These are phyloP conservation scores for Lepilemur septentrionalis DNA, from an alignment of 2,797 vertebrate genomes.

Conservation along the genomic window DNA sequence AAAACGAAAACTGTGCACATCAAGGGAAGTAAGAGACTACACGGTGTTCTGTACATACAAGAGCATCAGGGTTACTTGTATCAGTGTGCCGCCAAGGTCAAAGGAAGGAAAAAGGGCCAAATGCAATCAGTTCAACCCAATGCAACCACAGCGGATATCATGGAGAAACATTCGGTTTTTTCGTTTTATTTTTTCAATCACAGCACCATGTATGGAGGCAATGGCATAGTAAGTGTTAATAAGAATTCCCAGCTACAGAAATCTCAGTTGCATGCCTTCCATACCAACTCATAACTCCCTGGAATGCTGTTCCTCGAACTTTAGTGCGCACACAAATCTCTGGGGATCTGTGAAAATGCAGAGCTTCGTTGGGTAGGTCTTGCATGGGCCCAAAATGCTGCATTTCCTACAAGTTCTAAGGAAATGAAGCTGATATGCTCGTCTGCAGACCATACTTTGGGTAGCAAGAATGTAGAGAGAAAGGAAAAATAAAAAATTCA, in stretches of 20 bases:
- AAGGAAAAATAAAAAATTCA: not conserved
- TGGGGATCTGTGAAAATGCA: not conserved
- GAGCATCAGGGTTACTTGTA: not conserved
- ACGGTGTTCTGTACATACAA: fast-evolving
- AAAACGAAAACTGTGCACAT: not conserved
- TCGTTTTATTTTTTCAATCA: not conserved
- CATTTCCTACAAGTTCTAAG: not conserved
- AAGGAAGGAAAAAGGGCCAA: not conserved
- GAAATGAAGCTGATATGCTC: not conserved
- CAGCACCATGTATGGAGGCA: not conserved
- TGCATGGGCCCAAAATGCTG: not conserved
- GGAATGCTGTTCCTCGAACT: not conserved
- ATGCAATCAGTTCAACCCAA: not conserved
- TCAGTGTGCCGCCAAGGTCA: not conserved
- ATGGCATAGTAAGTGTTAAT: not conserved
- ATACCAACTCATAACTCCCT: not conserved
- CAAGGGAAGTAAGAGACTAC: not conserved
- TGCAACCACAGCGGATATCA: not conserved
- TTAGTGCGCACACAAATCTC: not conserved
- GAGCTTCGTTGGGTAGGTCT: not conserved
- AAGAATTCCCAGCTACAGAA: not conserved
- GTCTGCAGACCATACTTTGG: not conserved
- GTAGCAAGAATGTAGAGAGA: not conserved
- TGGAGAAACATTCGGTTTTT: not conserved
- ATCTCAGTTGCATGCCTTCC: not conserved